Percentiles rank a stretch among this genome's conserved stretches.
Conservation (phyloP, 2,113 vertebrate genomes). For the Danio rerio region GRCz12tu NC_133179.1:3494501-3495000, state of each 20-base stretch:
- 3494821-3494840: constrained; percentile 28
- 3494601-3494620: background rate
- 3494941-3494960: constrained; percentile 28
- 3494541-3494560: background rate
- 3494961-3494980: background rate
- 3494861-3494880: constrained; percentile 23
- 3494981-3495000: background rate
- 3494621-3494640: background rate
- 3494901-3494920: constrained; percentile 26
- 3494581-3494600: background rate
- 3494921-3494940: constrained; percentile 8
- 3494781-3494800: background rate
- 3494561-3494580: background rate
- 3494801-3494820: constrained; percentile 17
- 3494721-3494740: constrained; percentile 2
- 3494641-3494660: background rate
- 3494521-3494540: background rate
- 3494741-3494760: background rate
- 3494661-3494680: background rate
- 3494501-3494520: background rate
- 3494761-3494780: background rate
- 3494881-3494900: constrained; percentile 6
- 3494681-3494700: background rate
- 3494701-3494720: background rate
- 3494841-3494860: constrained; percentile 32